A percentile compares a stretch with the other conserved stretches of the same genome.
phyloP scores from a whole-genome alignment of 1,140 invertebrate species.

The Hylaeus anthracinus region DNA sequence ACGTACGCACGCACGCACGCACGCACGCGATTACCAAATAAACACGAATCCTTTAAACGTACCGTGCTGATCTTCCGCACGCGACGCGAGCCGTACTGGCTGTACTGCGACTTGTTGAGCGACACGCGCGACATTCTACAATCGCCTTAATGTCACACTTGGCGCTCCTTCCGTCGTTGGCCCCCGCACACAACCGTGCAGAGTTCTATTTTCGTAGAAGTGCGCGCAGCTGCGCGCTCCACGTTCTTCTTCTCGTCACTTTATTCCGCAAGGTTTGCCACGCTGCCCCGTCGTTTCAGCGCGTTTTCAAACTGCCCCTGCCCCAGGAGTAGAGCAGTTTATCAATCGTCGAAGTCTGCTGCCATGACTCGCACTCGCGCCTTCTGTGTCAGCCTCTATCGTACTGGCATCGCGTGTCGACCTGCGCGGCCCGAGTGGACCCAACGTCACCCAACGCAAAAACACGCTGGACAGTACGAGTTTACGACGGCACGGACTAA shows the following conservation, averaged over 20 bases:
- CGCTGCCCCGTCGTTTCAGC: conserved; percentile 10
- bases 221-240: conserved; percentile 52
- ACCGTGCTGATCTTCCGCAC: conserved; percentile 81
- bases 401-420: conserved; percentile 49
- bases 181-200: conserved; percentile 29
- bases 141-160: conserved; percentile 59
- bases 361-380: conserved; percentile 68
- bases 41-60: conserved; percentile 56
- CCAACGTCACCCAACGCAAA: background rate
- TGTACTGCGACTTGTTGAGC: conserved; percentile 79
- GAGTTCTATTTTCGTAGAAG: conserved; percentile 61
- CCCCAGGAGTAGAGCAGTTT: conserved; percentile 18
- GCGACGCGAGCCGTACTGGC: conserved; percentile 78
- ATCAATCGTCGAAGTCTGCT: conserved; percentile 76
- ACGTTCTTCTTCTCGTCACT: conserved; percentile 17
- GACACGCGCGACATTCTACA: conserved; percentile 79
- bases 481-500: background rate
- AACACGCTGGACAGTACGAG: background rate
- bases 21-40: conserved; percentile 5
- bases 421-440: background rate
- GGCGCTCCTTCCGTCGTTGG: conserved; percentile 29
- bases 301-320: conserved; percentile 26
- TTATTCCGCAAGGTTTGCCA: conserved; percentile 20
- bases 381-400: conserved; percentile 34
- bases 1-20: background rate